Base-by-base conservation (phyloP, 2,113 vertebrate genomes). In the Apodemus speciosus region DNA sequence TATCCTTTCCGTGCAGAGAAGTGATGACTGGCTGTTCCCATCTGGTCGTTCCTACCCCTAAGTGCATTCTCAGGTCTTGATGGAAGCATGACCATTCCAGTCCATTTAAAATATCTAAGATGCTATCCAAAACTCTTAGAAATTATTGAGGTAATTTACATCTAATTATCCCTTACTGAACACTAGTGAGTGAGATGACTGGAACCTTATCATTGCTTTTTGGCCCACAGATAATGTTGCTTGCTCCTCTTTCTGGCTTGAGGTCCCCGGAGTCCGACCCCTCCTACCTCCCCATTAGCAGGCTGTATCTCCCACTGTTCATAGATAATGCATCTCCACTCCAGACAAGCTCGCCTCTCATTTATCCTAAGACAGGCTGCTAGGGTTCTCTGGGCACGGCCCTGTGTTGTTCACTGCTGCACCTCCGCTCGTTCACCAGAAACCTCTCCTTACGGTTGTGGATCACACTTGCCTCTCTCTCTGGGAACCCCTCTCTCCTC, bases 121-220 rank as follows among this genome's bases (percentile, higher is more conserved):
- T 46, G 15, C 64, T 62, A 69, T 64, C 40, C 85, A 93, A 95
- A 88, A 93, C 53, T 93, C 95, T 79, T 84, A 83, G 46, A 80
- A 95, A 89, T 88, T 84, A 23, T 91, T 30, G 92, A 71, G 93
- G 69, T 23, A 66, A 15, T 81, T 68, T 92, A 30, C 71, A 58
- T 64, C 46, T 60, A 71, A 80, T 92, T 80, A 92, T n/a, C 40
- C 71, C 60, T 66, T 90, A 27, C 9, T 88, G 79, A 92, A 76
- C 14, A 91, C 10, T 30, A 62, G 21, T 66, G 56, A 35, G 43
- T 94, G 53, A 89, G 21, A 66, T 76, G 51, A 56, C 49, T 80
- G 79, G 94, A 92, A 95, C 23, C 32, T 88, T 81, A 64, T 20
- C 81, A 32, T 85, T 94, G 86, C 58, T 96, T 93, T 95, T 80